Percentiles rank a stretch among this genome's conserved stretches.
Conservation (phyloP, 2,797 vertebrate genomes). For the Chelidonichthys spinosus region DNA sequence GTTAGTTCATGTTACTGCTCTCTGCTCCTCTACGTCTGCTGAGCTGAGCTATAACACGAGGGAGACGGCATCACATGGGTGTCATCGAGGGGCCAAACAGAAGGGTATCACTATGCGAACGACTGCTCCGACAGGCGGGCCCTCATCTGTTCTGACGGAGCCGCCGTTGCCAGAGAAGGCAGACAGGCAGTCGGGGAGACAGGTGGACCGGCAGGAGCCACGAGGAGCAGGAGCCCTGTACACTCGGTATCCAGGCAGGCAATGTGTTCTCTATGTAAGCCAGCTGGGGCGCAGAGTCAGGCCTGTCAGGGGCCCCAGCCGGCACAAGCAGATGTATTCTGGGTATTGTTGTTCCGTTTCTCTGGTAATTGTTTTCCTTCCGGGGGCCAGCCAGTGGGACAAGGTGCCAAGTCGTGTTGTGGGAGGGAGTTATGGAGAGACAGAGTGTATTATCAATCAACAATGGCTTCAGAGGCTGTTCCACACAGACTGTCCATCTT, state of each 20-base stretch:
- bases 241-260: slow-evolving; percentile 57
- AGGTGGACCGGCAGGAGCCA: slow-evolving; percentile 65
- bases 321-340: slow-evolving; percentile 82
- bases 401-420: slow-evolving; percentile 78
- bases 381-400: slow-evolving; percentile 74
- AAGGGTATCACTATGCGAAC: slow-evolving; percentile 70
- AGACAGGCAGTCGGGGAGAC: slow-evolving; percentile 62
- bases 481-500: slow-evolving; percentile 43
- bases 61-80: slow-evolving; percentile 60
- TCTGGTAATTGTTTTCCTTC: slow-evolving; percentile 81
- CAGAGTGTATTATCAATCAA: slow-evolving; percentile 58
- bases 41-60: slow-evolving; percentile 30
- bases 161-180: slow-evolving; percentile 59
- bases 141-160: slow-evolving; percentile 76
- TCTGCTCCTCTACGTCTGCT: slow-evolving; percentile 18
- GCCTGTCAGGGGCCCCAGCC: slow-evolving; percentile 68
- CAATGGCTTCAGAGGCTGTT: slow-evolving; percentile 49
- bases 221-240: slow-evolving; percentile 51
- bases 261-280: slow-evolving; percentile 66
- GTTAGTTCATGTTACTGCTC: not conserved
- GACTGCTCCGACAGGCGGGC: slow-evolving; percentile 82
- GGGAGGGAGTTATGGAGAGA: slow-evolving; percentile 65
- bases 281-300: slow-evolving; percentile 72
- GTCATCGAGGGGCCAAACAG: slow-evolving; percentile 51
- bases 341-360: slow-evolving; percentile 80